phyloP scores from a whole-genome alignment of 1,140 invertebrate genomes.

The Drosophila erecta region DNA sequence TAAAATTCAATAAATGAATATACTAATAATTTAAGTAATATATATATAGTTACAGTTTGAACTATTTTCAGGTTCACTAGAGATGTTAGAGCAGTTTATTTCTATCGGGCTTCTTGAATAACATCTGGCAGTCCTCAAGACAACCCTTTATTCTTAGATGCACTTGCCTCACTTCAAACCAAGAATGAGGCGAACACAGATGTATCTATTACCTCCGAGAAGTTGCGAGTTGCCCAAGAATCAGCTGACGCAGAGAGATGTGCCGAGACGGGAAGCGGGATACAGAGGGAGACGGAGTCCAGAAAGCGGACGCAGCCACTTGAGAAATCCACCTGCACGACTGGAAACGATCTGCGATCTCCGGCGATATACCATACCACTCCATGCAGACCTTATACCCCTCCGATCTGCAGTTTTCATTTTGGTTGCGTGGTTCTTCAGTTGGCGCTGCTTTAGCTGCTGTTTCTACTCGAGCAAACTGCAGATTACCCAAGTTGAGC shows the following conservation, averaged over 20 bases:
- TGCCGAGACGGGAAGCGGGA: not conserved
- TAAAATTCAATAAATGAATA: too few species aligned
- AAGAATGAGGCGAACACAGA: conserved; percentile 18
- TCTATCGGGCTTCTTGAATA: not conserved
- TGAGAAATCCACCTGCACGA: conserved; percentile 80
- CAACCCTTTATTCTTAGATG: conserved; percentile 17
- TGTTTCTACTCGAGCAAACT: conserved; percentile 77
- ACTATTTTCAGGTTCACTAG: too few species aligned
- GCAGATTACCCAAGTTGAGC: conserved; percentile 80
- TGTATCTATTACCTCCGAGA: conserved; percentile 46
- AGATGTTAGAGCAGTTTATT: too few species aligned
- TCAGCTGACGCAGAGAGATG: conserved; percentile 10
- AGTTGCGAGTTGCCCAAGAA: conserved; percentile 28
- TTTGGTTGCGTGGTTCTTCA: conserved; percentile 52
- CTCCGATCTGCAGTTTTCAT: conserved; percentile 51
- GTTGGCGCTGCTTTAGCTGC: conserved; percentile 44
- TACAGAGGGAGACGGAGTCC: conserved; percentile 5
- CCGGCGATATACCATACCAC: conserved; percentile 33
- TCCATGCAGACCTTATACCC: conserved; percentile 13
- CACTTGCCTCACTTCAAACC: conserved; percentile 40
- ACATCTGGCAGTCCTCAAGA: conserved; percentile 11
- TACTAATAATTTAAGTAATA: too few species aligned
- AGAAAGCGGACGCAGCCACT: conserved; percentile 78
- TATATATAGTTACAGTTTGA: too few species aligned
- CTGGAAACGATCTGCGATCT: conserved; percentile 62